Percentiles rank a stretch among this genome's conserved stretches.
phyloP scores from a whole-genome alignment of 1,140 invertebrate species.

The Mycetomoellerius zeteki region DNA sequence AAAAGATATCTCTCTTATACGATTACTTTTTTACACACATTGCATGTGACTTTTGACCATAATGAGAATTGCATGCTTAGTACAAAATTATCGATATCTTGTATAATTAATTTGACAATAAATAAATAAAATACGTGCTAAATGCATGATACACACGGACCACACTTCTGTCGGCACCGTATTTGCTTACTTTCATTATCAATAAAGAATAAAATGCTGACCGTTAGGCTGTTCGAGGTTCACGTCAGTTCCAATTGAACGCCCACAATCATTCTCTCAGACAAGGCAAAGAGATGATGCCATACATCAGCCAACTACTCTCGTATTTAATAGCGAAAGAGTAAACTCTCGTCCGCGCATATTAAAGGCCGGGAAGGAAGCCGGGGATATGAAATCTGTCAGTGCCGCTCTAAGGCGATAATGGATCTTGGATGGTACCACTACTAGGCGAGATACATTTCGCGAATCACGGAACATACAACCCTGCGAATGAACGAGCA shows the following conservation, averaged over 20 bases:
- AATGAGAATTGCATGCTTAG: not conserved
- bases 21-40: too few relatives aligned
- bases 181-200: slow-evolving; percentile 48
- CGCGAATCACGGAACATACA: slow-evolving; percentile 61
- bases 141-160: not conserved
- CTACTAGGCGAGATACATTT: slow-evolving; percentile 48
- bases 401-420: slow-evolving; percentile 47
- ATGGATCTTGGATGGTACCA: slow-evolving; percentile 47
- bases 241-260: slow-evolving; percentile 49
- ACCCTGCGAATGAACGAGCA: slow-evolving; percentile 59
- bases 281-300: slow-evolving; percentile 43
- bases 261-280: slow-evolving; percentile 25
- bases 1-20: too few relatives aligned
- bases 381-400: slow-evolving; percentile 39
- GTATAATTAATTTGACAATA: not conserved
- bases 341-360: slow-evolving; percentile 39
- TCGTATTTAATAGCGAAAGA: slow-evolving; percentile 44
- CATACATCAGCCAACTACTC: slow-evolving; percentile 32
- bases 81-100: not conserved
- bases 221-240: slow-evolving; percentile 19
- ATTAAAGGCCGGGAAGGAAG: slow-evolving; percentile 3
- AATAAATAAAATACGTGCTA: not conserved
- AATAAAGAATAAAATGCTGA: slow-evolving; percentile 14
- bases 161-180: not conserved
- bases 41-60: not conserved